Evolutionary conservation across 2,797 vertebrate species (phyloP), one percentile per base, ranked within the genome.

Genomic region (Gadopsis bispinosus): DNA sequence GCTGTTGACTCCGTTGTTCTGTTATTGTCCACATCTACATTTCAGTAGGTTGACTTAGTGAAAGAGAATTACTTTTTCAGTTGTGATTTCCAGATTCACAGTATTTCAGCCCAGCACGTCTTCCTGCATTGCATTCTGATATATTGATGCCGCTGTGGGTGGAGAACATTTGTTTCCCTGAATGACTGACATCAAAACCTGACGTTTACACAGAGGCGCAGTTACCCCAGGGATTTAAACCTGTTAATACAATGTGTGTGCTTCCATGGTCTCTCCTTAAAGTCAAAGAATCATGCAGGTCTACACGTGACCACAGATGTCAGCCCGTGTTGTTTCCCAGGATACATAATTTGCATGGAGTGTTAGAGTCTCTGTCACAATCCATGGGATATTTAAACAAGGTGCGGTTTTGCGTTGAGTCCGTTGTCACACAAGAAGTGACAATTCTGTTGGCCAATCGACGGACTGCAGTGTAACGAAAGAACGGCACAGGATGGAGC

Each of bases 201-300:
- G 29, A 37, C 10, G 14, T 64, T 51, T 22, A 58, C 63, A 47
- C 45, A 45, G 64, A 2, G 7, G 19, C 29, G 39, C 5, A 14
- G 33, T 51, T 14, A 43, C 78, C 56, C 16, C 17, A 6, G 69
- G 64, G 59, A 55, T 53, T n/a, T 11, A 56, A 33, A 68, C 19
- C 39, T 69, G 68, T 82, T 67, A 65, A 69, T 77, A 73, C 54
- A 48, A 26, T 51, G 56, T 48, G 56, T 63, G 29, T 50, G 20
- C 70, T 63, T 68, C 60, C 56, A 50, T 72, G 66, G 63, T 43
- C 37, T 71, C 35, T 43, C 17, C 50, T 62, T 22, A 13, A 5
- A 71, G 73, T 53, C 26, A 43, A 64, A 43, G 43, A 75, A 17
- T 43, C 13, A 10, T 37, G 67, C 56, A 72, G 58, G 77, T 69